Evolutionary conservation across 2,888 invertebrate genomes (phyloP).

Genomic region (Acrobasis consociella): DNA sequence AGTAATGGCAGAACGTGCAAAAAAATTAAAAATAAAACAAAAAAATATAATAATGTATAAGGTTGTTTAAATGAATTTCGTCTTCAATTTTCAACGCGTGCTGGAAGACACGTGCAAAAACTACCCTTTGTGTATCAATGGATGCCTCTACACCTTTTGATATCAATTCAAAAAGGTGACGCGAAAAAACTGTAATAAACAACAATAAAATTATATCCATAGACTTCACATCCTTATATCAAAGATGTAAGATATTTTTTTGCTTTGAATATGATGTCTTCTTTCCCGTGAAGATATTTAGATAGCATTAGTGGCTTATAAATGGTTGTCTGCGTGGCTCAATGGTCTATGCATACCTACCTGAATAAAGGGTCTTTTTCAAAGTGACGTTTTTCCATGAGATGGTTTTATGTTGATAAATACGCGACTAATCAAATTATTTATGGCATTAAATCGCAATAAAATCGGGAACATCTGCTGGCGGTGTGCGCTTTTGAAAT

Average conservation of each 20-base stretch:
- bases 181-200: constrained; percentile 61
- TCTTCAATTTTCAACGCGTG: constrained; percentile 68
- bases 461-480: constrained; percentile 70
- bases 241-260: constrained; percentile 29
- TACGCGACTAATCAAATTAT: constrained; percentile 82
- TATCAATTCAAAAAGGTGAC: constrained; percentile 50
- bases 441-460: constrained; percentile 79
- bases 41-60: constrained; percentile 9
- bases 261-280: constrained; percentile 59
- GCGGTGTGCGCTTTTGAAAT: constrained; percentile 21
- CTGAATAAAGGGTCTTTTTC: constrained; percentile 50
- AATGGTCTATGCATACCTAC: constrained; percentile 48
- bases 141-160: constrained; percentile 63
- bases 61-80: constrained; percentile 17
- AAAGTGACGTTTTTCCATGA: constrained; percentile 76
- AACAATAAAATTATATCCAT: constrained; percentile 52
- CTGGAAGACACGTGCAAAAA: constrained; percentile 62
- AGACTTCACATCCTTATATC: constrained; percentile 12
- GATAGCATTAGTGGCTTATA: constrained; percentile 82
- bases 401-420: constrained; percentile 80
- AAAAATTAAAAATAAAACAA: constrained; percentile 9
- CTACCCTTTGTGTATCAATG: constrained; percentile 46
- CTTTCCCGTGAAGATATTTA: constrained; percentile 67
- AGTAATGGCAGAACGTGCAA: too few species aligned
- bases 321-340: constrained; percentile 66